These are phyloP conservation scores for Tipula unca DNA, from an alignment of 2,888 invertebrate genomes.

Conservation along the genomic window DNA sequence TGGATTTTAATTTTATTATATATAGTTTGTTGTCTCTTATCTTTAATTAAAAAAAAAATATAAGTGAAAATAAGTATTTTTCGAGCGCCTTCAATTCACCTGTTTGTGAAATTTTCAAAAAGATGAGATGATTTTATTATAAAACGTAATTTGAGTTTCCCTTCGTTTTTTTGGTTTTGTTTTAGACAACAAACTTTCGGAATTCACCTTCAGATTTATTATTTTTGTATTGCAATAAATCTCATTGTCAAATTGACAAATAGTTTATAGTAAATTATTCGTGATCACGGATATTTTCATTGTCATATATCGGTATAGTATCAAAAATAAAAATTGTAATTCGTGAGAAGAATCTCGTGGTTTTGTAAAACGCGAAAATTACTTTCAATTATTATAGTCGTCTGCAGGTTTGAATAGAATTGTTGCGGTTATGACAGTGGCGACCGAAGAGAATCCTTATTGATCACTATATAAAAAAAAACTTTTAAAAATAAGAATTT, in stretches of 20 bases:
- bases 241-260: not conserved
- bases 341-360: not conserved
- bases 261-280: not conserved
- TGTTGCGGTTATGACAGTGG: no score
- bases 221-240: not conserved
- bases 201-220: not conserved
- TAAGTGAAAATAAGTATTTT: not conserved
- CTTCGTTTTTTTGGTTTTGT: not conserved
- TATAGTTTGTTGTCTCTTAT: not conserved
- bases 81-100: not conserved
- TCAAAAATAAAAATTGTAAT: not conserved
- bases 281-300: not conserved
- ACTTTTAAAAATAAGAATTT: no score
- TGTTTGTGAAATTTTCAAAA: not conserved
- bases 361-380: not conserved
- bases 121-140: not conserved
- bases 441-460: no score
- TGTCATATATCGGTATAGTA: not conserved
- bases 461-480: no score
- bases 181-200: not conserved
- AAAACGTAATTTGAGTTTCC: not conserved
- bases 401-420: no score
- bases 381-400: not conserved
- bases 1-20: not conserved
- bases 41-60: not conserved